Conservation (phyloP, 2,797 vertebrate species). For the Ceryle rudis region DNA sequence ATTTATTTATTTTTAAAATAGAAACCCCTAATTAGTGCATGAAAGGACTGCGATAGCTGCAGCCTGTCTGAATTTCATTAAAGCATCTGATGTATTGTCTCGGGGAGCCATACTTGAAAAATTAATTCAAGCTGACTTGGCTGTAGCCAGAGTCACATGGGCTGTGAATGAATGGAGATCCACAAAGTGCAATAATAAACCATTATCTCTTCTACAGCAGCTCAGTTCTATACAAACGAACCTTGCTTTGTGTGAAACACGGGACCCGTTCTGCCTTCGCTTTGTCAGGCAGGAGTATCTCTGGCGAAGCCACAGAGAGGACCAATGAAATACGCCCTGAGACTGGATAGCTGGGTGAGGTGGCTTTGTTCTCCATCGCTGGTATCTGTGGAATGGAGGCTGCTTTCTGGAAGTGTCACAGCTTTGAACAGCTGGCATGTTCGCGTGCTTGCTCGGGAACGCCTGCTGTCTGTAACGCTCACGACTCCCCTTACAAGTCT, state of each 20-base stretch:
- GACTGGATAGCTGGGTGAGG: background rate
- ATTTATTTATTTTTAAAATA: background rate
- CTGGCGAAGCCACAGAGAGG: accelerated
- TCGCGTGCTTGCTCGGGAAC: background rate
- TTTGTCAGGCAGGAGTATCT: background rate
- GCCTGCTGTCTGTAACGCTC: background rate
- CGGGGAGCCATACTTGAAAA: slow-evolving; percentile 58
- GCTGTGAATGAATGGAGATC: slow-evolving; percentile 50
- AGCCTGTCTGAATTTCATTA: slow-evolving; percentile 76
- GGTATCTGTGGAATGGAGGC: background rate
- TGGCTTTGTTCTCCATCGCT: background rate
- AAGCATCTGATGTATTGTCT: slow-evolving; percentile 74
- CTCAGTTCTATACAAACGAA: slow-evolving; percentile 43
- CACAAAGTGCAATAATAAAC: slow-evolving; percentile 33
- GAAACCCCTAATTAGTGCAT: slow-evolving; percentile 69
- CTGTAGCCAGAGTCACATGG: slow-evolving; percentile 46
- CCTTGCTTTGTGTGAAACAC: background rate
- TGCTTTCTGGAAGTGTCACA: background rate
- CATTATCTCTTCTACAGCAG: background rate
- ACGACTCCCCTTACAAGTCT: background rate
- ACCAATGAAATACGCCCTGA: background rate
- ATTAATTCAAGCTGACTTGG: slow-evolving; percentile 74
- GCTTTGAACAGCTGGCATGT: background rate
- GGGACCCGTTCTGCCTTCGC: background rate
- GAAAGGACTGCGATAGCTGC: slow-evolving; percentile 21